Base-by-base conservation (phyloP, 2,797 vertebrate genomes). In the Pipistrellus pipistrellus region DNA sequence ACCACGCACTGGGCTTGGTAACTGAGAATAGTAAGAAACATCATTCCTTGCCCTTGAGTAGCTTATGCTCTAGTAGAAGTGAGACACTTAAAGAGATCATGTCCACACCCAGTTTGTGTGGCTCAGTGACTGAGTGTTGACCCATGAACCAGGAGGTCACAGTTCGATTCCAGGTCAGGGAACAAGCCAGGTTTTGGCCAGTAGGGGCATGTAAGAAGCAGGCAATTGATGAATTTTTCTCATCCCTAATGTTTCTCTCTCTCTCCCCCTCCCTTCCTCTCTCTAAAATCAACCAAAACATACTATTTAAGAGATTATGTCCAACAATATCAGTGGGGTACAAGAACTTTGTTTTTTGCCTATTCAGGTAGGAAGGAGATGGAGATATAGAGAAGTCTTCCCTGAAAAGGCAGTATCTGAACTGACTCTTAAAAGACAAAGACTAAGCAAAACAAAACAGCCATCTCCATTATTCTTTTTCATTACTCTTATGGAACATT, bases 371-470 rank as follows among this genome's bases (percentile, higher is more conserved):
- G 14, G 17, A 78, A 88, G 35, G 38, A 2, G 6, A 17, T 66
- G 0, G 14, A 72, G 27, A 77, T 17, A 82, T 0, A 87, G 12
- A 62, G n/a, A 96, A 85, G 18, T 1, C 20, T 57, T 95, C 38
- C 57, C 57, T 80, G 5, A 85, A 80, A 85, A 85, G 69, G 71
- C 3, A 64, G 14, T 44, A 62, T 77, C 17, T 81, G 27, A 55
- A 9, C 3, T 41, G 30, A 88, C 41, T 66, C 51, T 55, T 89
- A 4, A 96, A 89, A 92, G 84, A 46, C 32, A 15, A 93, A 85
- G 21, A 95, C 72, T 55, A 94, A 93, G n/a, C 44, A 95, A 89
- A 93, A 91, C 53, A 87, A 86, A 82, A 80, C 0, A 81, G 82
- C 35, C 55, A 88, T 30, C 55, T 89, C 62, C 15, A 69, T 15